Evolutionary conservation across 30 jellyfish, hydroid and myxozoan genomes (phyloP).

Genomic region (Cassiopea xamachana): DNA sequence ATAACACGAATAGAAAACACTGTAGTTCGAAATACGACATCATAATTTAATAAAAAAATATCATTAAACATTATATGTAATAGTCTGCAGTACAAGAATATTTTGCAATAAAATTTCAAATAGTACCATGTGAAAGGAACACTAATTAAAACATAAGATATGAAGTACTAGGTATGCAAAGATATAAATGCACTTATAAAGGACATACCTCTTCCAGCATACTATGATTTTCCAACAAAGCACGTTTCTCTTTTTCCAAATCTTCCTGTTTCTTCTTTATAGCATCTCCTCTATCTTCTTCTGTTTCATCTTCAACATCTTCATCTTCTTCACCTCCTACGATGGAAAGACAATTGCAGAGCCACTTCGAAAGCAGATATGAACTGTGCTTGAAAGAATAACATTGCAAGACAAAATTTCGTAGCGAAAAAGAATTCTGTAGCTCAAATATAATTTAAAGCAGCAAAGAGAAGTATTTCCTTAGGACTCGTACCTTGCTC

Average conservation of each 20-base stretch:
- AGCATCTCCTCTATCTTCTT: constrained; percentile 68
- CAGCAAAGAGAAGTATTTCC: not conserved
- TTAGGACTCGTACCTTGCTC: constrained; percentile 38
- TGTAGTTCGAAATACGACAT: too few relatives aligned
- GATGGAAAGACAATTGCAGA: too few relatives aligned
- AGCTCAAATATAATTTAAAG: too few relatives aligned
- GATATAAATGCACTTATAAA: not conserved
- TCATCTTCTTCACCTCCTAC: constrained; percentile 78
- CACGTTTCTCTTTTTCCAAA: constrained; percentile 88
- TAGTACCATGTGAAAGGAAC: not conserved
- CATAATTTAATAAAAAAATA: too few relatives aligned
- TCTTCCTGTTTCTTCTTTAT: constrained; percentile 85
- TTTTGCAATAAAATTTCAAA: not conserved
- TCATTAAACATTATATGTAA: not conserved
- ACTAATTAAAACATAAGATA: not conserved
- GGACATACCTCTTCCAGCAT: constrained; percentile 88
- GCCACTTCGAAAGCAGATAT: not conserved
- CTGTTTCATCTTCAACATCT: constrained; percentile 76
- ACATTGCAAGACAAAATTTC: too few relatives aligned
- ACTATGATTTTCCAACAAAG: constrained; percentile 83
- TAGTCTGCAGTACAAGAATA: not conserved
- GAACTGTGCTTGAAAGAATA: too few relatives aligned
- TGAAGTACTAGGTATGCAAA: too few relatives aligned
- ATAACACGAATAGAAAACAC: not conserved
- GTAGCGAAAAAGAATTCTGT: too few relatives aligned